These are phyloP conservation scores for Actenoides lindsayi DNA, from an alignment of 2,113 vertebrate genomes.

Conservation along the genomic window DNA sequence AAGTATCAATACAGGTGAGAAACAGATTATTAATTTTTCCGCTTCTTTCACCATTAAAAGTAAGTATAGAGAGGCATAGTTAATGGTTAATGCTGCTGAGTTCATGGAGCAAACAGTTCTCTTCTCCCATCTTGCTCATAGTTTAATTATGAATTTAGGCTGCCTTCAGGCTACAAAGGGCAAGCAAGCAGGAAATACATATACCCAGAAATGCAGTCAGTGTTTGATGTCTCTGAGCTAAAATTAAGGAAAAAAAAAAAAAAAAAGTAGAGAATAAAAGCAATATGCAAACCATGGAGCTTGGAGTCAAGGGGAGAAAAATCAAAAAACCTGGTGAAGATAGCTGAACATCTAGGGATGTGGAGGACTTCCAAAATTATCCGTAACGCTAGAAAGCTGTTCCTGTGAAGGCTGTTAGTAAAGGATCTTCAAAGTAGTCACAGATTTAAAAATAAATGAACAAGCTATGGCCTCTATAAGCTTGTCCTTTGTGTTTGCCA, in stretches of 20 bases:
- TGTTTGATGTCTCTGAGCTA: conserved; percentile 32
- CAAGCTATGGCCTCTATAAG: neutral
- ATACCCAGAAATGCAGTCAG: conserved; percentile 12
- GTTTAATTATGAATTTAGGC: conserved; percentile 36
- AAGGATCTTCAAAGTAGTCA: neutral
- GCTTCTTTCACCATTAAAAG: neutral
- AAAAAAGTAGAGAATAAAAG: neutral
- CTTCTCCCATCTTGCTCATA: conserved; percentile 12
- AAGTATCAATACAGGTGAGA: neutral
- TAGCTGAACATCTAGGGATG: neutral
- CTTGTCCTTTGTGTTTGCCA: neutral
- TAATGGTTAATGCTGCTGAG: conserved; percentile 45
- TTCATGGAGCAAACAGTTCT: conserved; percentile 15
- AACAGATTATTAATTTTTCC: neutral
- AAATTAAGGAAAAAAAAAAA: neutral
- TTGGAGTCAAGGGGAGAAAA: neutral
- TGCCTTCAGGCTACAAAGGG: conserved; percentile 46
- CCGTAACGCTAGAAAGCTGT: neutral
- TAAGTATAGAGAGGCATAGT: neutral
- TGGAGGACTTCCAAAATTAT: neutral
- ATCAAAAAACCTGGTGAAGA: neutral
- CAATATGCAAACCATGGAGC: neutral
- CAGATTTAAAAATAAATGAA: neutral
- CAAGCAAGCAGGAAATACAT: conserved; percentile 13
- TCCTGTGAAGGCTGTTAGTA: neutral